Evolutionary conservation across 2,113 vertebrate species (phyloP), one percentile per base, ranked within the genome.

Genomic region (Scortum barcoo): DNA sequence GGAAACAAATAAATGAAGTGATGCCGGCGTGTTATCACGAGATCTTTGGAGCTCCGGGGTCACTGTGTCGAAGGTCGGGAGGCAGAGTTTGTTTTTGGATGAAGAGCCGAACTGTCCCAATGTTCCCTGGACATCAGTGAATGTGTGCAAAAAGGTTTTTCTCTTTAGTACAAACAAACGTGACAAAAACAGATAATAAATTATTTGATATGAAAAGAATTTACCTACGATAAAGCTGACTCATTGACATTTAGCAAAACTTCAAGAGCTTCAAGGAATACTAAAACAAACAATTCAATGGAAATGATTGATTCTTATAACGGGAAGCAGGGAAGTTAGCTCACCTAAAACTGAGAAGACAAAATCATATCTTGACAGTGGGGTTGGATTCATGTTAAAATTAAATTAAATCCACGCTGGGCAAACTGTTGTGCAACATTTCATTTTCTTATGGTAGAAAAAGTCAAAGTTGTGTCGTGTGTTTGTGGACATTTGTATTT

Each of bases 11-110:
- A 28, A 38, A 44, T 24, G 26, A 61, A 38, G 12, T 57, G 54
- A 48, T 4, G 54, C 30, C 38, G 28, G 26, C 33, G 72, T 46
- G 42, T 70, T 28, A n/a, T 40, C 65, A n/a, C 9, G 8, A 10
- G 53, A 42, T 40, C 1, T 11, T 7, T 44, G 7, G 28, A 61
- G 42, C 72, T 24, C 26, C n/a, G 14, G n/a, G 71, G 46, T 85
- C 85, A 85, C 44, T 40, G 79, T 70, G 82, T 71, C 68, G 48
- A 53, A 87, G 72, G 83, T 74, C 0, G 38, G 38, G 36, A 53
- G 5, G 26, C 10, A 8, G 28, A 22, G 11, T n/a, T 71, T 26
- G 54, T 71, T 67, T 65, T 58, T 58, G 6, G 20, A 77, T 40
- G 54, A 20, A 36, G 24, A n/a, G 28, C 7, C 11, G 53, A n/a